Evolutionary conservation across 2,113 vertebrate species (phyloP).

Genomic region (Neodontobutis hainanensis): DNA sequence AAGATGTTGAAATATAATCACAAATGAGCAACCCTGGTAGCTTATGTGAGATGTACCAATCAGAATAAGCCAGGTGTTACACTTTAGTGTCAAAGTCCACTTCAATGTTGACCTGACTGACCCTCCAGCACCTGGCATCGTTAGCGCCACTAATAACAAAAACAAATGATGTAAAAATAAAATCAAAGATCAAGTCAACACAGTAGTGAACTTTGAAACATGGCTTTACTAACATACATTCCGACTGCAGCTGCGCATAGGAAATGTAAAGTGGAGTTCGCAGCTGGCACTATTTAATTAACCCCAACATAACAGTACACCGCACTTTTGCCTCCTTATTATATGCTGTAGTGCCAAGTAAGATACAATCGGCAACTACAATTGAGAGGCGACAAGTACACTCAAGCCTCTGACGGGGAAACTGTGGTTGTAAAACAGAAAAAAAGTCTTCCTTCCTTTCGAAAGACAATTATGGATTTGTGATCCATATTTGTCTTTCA

Average conservation of each 20-base stretch:
- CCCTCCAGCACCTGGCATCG: no score
- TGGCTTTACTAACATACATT: not conserved
- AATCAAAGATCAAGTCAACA: not conserved
- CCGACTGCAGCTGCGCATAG: constrained; percentile 26
- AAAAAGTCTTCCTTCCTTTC: no score
- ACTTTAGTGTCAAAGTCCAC: not conserved
- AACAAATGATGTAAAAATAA: not conserved
- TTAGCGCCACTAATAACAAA: no score
- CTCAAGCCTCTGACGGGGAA: not conserved
- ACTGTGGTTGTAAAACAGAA: no score
- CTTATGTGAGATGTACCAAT: not conserved
- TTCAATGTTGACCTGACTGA: no score
- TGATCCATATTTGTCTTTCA: no score
- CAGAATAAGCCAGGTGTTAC: not conserved
- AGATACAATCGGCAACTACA: not conserved
- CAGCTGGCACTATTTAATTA: constrained; percentile 13
- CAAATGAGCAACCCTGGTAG: not conserved
- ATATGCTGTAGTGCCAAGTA: constrained; percentile 8
- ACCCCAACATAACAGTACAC: not conserved
- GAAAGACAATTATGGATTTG: no score
- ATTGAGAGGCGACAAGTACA: not conserved
- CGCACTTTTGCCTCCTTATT: constrained; percentile 5
- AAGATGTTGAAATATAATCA: not conserved
- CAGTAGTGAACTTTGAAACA: constrained; percentile 8
- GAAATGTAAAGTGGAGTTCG: not conserved